Evolutionary conservation across 2,888 invertebrate species (phyloP).

Genomic region (Aethes cnicana): DNA sequence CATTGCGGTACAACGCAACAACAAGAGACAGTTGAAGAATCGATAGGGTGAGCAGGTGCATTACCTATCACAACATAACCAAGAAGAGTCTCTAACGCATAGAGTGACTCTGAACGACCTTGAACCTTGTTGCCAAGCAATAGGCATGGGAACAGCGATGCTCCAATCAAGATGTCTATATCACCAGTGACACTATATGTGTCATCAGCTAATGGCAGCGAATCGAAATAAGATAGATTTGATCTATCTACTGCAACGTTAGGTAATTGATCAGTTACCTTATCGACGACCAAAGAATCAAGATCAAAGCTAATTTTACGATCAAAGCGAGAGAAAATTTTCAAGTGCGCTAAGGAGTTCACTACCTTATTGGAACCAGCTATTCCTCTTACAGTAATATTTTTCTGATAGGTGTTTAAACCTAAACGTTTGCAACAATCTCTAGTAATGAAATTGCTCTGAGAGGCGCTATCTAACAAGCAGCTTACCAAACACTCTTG

Average conservation of each 20-base stretch:
- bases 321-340: constrained; percentile 20
- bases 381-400: constrained; percentile 16
- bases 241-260: constrained; percentile 10
- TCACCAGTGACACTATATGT: not conserved
- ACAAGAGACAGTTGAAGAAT: not conserved
- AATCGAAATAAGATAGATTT: constrained; percentile 4
- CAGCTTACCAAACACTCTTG: not conserved
- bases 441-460: constrained; percentile 19
- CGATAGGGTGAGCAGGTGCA: constrained; percentile 1
- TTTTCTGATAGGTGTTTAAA: not conserved
- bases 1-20: constrained; percentile 13
- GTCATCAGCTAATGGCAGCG: not conserved
- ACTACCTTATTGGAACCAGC: constrained; percentile 11
- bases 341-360: constrained; percentile 9
- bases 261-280: constrained; percentile 26
- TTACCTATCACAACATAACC: constrained; percentile 10
- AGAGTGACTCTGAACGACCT: not conserved
- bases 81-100: not conserved
- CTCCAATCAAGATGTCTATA: not conserved
- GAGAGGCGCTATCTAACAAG: constrained; percentile 19
- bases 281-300: constrained; percentile 9
- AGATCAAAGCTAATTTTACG: constrained; percentile 9
- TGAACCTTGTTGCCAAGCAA: not conserved
- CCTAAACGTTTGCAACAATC: constrained; percentile 1
- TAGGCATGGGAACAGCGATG: not conserved